Conservation (phyloP, 2,888 invertebrate species). For the Arctia plantaginis region DNA sequence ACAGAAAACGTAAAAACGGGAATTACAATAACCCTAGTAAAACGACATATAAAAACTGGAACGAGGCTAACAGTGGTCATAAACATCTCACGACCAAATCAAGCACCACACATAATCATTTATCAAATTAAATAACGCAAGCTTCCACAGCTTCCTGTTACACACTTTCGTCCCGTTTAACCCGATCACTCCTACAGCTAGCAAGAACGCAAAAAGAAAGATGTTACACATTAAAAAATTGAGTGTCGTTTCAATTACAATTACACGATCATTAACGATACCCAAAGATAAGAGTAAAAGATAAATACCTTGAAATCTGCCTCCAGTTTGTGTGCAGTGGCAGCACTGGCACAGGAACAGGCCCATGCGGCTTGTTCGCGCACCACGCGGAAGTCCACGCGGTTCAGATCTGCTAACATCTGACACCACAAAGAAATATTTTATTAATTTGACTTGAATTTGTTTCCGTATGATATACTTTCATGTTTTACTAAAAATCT, state of each 20-base stretch:
- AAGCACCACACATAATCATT: too few relatives aligned
- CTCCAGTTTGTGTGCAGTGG: conserved; percentile 93
- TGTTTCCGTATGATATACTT: too few relatives aligned
- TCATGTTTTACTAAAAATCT: too few relatives aligned
- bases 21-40: too few relatives aligned
- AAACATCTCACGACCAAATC: too few relatives aligned
- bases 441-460: too few relatives aligned
- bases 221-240: too few relatives aligned
- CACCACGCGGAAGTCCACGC: conserved; percentile 99
- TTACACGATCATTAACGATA: background rate
- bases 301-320: conserved; percentile 92
- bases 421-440: conserved; percentile 74
- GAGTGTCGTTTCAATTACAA: background rate
- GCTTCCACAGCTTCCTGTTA: background rate
- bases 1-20: too few relatives aligned
- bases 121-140: background rate
- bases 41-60: too few relatives aligned
- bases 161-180: background rate
- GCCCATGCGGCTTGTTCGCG: conserved; percentile 98
- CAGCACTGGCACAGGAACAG: conserved; percentile 95
- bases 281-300: background rate
- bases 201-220: too few relatives aligned
- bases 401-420: conserved; percentile 98
- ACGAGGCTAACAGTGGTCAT: too few relatives aligned
- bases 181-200: background rate